These are phyloP conservation scores for Telenomus remus DNA, from an alignment of 1,140 invertebrate genomes.

Conservation along the genomic window DNA sequence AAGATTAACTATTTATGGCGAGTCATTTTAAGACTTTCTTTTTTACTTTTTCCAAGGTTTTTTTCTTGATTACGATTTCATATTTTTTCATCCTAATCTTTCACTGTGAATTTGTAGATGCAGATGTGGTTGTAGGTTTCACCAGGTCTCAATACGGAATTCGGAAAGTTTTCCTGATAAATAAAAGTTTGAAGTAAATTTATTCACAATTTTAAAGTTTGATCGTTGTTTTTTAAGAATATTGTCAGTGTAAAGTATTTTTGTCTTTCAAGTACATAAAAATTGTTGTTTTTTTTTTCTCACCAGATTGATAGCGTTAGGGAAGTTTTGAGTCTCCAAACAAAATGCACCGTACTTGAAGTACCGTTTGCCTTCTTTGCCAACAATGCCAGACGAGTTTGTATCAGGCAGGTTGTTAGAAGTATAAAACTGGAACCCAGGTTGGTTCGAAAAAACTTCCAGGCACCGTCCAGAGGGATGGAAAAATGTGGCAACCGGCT, in stretches of 20 bases:
- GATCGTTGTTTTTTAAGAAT: slow-evolving; percentile 4
- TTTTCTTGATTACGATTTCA: too few species aligned
- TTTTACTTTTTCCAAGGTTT: too few species aligned
- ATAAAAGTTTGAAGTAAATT: too few species aligned
- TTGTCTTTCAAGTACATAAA: slow-evolving; percentile 56
- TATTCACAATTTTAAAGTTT: too few species aligned
- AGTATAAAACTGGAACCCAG: slow-evolving; percentile 94
- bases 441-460: slow-evolving; percentile 88
- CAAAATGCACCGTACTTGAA: slow-evolving; percentile 88
- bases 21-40: too few species aligned
- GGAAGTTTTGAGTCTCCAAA: slow-evolving; percentile 94
- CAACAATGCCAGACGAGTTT: slow-evolving; percentile 73
- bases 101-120: slow-evolving; percentile 76
- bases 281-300: not conserved
- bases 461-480: slow-evolving; percentile 85
- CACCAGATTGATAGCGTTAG: slow-evolving; percentile 91
- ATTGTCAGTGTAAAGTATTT: slow-evolving; percentile 27
- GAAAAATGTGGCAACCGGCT: slow-evolving; percentile 75
- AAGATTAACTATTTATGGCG: too few species aligned
- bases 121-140: slow-evolving; percentile 81
- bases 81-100: too few species aligned
- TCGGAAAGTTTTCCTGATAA: slow-evolving; percentile 84
- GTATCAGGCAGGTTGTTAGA: slow-evolving; percentile 82
- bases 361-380: slow-evolving; percentile 84
- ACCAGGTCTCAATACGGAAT: slow-evolving; percentile 83